phyloP scores from a whole-genome alignment of 2,113 vertebrate species.

The Ceratotherium simum region DNA sequence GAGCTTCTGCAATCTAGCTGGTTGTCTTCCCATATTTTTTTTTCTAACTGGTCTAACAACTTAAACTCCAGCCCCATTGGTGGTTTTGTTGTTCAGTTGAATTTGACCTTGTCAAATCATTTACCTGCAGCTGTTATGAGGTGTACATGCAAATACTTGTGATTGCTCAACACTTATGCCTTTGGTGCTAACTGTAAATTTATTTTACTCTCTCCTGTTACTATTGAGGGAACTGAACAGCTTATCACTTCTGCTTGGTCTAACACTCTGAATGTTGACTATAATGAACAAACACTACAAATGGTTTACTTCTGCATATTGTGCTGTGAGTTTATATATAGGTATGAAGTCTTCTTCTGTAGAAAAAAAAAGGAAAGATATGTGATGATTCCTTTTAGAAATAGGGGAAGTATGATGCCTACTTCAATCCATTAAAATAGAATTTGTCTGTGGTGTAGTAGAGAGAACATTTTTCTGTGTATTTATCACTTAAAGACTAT shows the following conservation, averaged over 20 bases:
- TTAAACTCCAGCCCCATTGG: conserved; percentile 53
- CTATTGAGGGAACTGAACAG: background rate
- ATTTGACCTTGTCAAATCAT: conserved; percentile 79
- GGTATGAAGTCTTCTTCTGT: background rate
- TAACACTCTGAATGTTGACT: conserved; percentile 52
- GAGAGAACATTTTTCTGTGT: background rate
- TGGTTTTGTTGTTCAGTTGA: conserved; percentile 55
- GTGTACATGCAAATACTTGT: conserved; percentile 53
- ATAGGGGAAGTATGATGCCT: background rate
- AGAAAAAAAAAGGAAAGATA: background rate
- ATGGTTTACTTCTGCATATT: background rate
- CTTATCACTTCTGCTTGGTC: conserved; percentile 49
- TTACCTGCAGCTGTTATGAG: conserved; percentile 40
- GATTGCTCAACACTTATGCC: conserved; percentile 37
- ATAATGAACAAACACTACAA: background rate
- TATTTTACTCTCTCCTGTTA: conserved; percentile 42
- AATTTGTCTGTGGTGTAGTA: background rate
- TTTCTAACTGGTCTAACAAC: conserved; percentile 70
- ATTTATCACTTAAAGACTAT: background rate
- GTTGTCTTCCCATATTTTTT: conserved; percentile 39
- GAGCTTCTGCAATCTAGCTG: background rate
- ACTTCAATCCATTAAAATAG: background rate
- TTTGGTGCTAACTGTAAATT: conserved; percentile 48
- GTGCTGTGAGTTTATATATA: background rate
- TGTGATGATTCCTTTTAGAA: background rate